Evolutionary conservation across 2,888 invertebrate species (phyloP).

Genomic region (Parnassius glacialis): DNA sequence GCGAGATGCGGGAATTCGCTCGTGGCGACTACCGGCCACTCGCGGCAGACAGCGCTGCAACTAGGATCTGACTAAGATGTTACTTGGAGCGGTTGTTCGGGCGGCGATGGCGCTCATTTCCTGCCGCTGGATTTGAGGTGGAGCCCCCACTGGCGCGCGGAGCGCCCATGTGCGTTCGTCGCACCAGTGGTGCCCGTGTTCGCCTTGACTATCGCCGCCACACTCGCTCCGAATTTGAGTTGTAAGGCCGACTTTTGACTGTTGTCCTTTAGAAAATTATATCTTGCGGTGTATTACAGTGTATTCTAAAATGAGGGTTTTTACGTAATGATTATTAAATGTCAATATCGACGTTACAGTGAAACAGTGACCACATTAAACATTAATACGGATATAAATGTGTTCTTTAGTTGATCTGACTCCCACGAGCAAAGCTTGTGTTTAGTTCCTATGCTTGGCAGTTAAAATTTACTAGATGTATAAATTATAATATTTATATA

Average conservation of each 20-base stretch:
- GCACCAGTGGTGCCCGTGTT: conserved; percentile 58
- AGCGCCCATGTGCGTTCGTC: conserved; percentile 41
- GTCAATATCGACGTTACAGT: conserved; percentile 39
- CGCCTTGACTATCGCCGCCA: conserved; percentile 72
- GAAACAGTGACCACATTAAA: conserved; percentile 33
- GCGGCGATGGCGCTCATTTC: conserved; percentile 79
- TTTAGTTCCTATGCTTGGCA: conserved; percentile 75
- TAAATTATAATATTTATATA: not conserved
- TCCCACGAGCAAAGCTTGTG: conserved; percentile 74
- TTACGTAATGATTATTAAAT: conserved; percentile 39
- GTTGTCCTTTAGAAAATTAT: conserved; percentile 1
- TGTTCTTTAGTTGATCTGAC: conserved; percentile 53
- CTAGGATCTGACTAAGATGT: conserved; percentile 88
- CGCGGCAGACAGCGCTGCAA: conserved; percentile 76
- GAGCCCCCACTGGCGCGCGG: conserved; percentile 56
- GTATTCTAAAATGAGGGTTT: conserved; percentile 35
- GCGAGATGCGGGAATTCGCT: conserved; percentile 88
- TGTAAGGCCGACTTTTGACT: conserved; percentile 46
- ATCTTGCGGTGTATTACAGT: not conserved
- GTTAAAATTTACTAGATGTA: conserved; percentile 37
- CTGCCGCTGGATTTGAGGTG: conserved; percentile 64
- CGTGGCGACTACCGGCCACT: conserved; percentile 75
- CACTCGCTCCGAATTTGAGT: conserved; percentile 77
- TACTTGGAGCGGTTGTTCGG: conserved; percentile 87
- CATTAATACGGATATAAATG: conserved; percentile 46